Base-by-base conservation (phyloP, 2,113 vertebrate species). In the Heptranchias perlo region DNA sequence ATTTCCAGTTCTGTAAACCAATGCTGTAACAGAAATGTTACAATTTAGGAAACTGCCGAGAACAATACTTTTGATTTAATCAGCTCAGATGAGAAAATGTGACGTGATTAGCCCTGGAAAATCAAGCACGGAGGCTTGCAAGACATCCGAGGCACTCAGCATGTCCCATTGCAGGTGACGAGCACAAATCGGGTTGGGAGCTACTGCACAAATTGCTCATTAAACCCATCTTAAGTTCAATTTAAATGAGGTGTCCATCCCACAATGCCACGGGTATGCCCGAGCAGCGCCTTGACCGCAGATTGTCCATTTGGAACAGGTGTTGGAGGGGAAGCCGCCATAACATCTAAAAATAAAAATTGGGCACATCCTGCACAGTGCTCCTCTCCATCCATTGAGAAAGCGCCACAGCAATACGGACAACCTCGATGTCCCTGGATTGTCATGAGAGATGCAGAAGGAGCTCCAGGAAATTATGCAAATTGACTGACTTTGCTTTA, bases 1-100 rank as follows among this genome's bases (percentile, higher is more conserved):
- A 99, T 99, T 98, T 99, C 99, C 98, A 99, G 98, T 98, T 99
- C 99, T 95, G 98, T 99, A 96, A 99, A 98, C 99, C 99, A 99
- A 97, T 99, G 99, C 99, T 99, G 96, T 69, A 97, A 3, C 16
- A 97, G 97, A 97, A 67, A 97, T 96, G 96, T 97, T 73, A 91
- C 11, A 96, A 92, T 97, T 92, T 96, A n/a, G 49, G 44, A 61
- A 69, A 47, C 31, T 58, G 87, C 11, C 13, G 14, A 58, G 52
- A 91, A 91, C 35, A 61, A 52, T 69, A 61, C 58, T 94, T 65
- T 35, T n/a, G 87, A 94, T 44, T 64, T 61, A 94, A 23, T 95
- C 64, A 49, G 13, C 39, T 47, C 10, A 49, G 64, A 69, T 31
- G 39, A 28, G 64, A 95, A 49, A 23, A 2, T 31, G 18, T 23